phyloP scores from a whole-genome alignment of 30 jellyfish, hydroid and myxozoan genomes.

The Hydractinia symbiolongicarpus region DNA sequence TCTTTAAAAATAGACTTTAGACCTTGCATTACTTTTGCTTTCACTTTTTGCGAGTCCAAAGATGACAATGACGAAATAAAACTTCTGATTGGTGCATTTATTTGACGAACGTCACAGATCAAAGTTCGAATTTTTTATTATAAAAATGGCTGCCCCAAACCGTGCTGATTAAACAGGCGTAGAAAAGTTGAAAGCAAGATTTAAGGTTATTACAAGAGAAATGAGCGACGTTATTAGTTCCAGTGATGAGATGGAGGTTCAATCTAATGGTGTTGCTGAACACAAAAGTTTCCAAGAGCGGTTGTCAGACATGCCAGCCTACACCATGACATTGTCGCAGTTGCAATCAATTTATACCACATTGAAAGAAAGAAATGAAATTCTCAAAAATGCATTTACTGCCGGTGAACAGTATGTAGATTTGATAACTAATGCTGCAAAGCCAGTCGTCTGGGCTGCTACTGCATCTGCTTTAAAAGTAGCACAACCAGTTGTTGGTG shows the following conservation, averaged over 20 bases:
- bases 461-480: slow-evolving; percentile 80
- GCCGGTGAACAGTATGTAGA: slow-evolving; percentile 82
- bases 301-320: slow-evolving; percentile 71
- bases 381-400: slow-evolving; percentile 57
- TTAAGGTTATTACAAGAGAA: no score
- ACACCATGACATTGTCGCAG: slow-evolving; percentile 87
- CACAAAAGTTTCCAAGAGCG: slow-evolving; percentile 87
- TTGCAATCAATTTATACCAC: slow-evolving; percentile 59
- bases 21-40: no score
- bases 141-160: not conserved
- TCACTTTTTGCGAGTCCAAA: no score
- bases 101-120: not conserved
- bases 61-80: no score
- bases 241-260: not conserved
- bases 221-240: no score
- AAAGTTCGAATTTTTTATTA: not conserved
- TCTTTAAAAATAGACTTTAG: no score
- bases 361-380: slow-evolving; percentile 70
- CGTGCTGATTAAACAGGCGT: not conserved
- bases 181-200: no score
- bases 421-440: slow-evolving; percentile 67
- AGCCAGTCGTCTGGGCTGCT: slow-evolving; percentile 93
- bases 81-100: not conserved
- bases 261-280: slow-evolving; percentile 25
- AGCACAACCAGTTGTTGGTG: slow-evolving; percentile 97